Conservation (phyloP, 2,797 vertebrate genomes). For the Pogonophryne albipinna region DNA sequence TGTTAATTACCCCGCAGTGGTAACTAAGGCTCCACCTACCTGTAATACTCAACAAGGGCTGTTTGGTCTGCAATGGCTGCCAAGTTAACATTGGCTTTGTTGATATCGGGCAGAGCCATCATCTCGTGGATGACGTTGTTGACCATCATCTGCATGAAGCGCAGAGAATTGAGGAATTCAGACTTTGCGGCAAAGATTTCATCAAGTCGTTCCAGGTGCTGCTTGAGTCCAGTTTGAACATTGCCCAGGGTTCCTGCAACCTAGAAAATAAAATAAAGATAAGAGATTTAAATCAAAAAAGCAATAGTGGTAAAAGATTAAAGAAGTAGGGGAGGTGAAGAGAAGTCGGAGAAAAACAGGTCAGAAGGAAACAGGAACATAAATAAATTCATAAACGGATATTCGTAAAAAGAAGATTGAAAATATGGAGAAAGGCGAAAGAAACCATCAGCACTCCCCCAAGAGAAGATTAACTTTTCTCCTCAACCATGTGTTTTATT, state of each 20-base stretch:
- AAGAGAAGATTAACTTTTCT: constrained; percentile 60
- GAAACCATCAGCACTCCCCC: constrained; percentile 37
- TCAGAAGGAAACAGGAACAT: constrained; percentile 33
- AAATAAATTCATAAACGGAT: constrained; percentile 42
- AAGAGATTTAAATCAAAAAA: constrained; percentile 4
- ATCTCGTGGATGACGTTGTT: constrained; percentile 87
- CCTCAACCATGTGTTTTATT: constrained; percentile 62
- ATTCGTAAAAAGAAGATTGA: constrained; percentile 48
- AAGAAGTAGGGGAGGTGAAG: not conserved
- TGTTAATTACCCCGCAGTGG: constrained; percentile 10
- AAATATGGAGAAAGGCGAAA: constrained; percentile 50
- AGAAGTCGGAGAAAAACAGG: constrained; percentile 26
- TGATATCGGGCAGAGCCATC: constrained; percentile 86
- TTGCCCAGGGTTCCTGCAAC: constrained; percentile 83
- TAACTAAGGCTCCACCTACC: constrained; percentile 77
- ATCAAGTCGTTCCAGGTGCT: constrained; percentile 89
- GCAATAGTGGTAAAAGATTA: not conserved
- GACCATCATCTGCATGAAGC: constrained; percentile 89
- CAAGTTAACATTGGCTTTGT: constrained; percentile 81
- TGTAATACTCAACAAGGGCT: constrained; percentile 89
- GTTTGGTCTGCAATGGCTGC: constrained; percentile 80
- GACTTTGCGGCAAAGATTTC: constrained; percentile 89
- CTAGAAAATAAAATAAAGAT: constrained; percentile 71
- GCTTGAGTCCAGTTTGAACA: constrained; percentile 86
- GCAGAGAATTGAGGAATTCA: constrained; percentile 89